phyloP scores from a whole-genome alignment of 2,888 invertebrate genomes.

The Cepaea hortensis region DNA sequence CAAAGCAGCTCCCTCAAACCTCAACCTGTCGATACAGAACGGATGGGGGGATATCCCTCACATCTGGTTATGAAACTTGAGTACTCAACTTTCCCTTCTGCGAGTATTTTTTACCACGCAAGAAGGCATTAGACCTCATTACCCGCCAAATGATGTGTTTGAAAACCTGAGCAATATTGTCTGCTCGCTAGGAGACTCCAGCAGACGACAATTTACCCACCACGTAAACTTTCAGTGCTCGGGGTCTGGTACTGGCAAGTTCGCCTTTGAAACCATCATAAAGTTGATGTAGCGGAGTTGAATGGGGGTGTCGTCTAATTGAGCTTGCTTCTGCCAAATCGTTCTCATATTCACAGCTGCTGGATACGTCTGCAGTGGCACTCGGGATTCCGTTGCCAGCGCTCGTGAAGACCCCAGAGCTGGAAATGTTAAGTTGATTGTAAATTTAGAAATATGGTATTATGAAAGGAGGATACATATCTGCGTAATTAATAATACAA shows the following conservation, averaged over 20 bases:
- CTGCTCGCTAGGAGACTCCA: not conserved
- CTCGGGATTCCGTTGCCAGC: not conserved
- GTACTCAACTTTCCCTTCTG: conserved; percentile 15
- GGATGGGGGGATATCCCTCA: not conserved
- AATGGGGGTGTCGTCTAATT: not conserved
- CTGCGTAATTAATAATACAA: not conserved
- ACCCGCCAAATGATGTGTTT: conserved; percentile 37
- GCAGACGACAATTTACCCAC: conserved; percentile 14
- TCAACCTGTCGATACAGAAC: not conserved
- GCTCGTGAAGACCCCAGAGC: no score
- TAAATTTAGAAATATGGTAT: not conserved
- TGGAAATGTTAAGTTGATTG: no score
- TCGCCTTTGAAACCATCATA: not conserved
- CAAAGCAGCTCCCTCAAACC: not conserved
- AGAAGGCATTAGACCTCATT: conserved; percentile 28
- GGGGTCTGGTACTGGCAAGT: not conserved
- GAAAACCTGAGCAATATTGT: conserved; percentile 26
- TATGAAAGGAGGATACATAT: not conserved
- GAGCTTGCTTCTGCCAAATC: not conserved
- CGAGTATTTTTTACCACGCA: conserved; percentile 34
- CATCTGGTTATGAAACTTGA: conserved; percentile 32
- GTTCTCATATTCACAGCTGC: not conserved
- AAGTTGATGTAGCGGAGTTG: not conserved
- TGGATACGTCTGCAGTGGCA: not conserved
- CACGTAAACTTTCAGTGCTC: not conserved